Evolutionary conservation across 92 coral and sea anemone genomes (phyloP).

Genomic region (Siderastrea siderea): DNA sequence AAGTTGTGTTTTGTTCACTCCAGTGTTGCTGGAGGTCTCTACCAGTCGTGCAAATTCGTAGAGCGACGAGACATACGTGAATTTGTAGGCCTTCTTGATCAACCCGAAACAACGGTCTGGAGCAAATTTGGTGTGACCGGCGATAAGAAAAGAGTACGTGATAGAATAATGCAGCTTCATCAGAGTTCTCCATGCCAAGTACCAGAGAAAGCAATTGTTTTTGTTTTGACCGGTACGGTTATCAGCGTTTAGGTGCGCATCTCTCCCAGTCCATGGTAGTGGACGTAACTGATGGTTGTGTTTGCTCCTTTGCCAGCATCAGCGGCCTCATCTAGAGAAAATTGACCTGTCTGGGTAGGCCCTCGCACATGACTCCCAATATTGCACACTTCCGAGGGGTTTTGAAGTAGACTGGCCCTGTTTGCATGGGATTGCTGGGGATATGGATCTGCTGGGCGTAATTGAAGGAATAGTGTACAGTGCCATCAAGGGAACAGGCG

Average conservation of each 20-base stretch:
- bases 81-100: conserved; percentile 53
- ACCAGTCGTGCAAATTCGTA: conserved; percentile 45
- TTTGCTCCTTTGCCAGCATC: conserved; percentile 52
- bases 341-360: conserved; percentile 42
- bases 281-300: conserved; percentile 42
- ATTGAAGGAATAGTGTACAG: conserved; percentile 12
- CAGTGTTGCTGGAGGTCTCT: conserved; percentile 52
- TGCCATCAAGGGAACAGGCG: conserved; percentile 40
- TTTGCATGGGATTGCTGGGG: conserved; percentile 63
- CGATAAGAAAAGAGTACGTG: conserved; percentile 56
- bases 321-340: conserved; percentile 57
- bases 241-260: conserved; percentile 55
- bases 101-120: conserved; percentile 75
- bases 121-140: conserved; percentile 71
- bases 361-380: conserved; percentile 21
- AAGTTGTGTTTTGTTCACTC: no score
- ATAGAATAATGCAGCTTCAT: conserved; percentile 43
- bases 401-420: no score
- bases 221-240: conserved; percentile 62
- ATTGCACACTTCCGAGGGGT: conserved; percentile 57
- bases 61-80: conserved; percentile 40
- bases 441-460: conserved; percentile 40
- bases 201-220: conserved; percentile 55
- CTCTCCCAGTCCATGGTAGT: conserved; percentile 54
- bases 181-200: conserved; percentile 42